Evolutionary conservation across 2,888 invertebrate species (phyloP), one percentile per base, ranked within the genome.

Genomic region (Neoscelio sp.): DNA sequence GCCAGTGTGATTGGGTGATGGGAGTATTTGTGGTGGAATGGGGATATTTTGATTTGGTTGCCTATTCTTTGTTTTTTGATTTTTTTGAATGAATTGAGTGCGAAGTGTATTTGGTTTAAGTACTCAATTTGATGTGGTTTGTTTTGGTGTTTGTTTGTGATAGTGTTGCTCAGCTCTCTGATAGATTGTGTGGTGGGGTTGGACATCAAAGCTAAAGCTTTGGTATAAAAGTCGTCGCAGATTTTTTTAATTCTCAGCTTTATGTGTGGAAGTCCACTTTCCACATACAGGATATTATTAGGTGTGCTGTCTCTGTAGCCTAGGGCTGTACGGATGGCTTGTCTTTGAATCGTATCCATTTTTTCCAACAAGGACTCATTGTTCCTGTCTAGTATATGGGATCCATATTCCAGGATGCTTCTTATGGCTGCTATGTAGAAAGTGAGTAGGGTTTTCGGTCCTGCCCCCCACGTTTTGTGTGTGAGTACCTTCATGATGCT

Each of bases 361-460:
- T 35, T 35, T 12, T 35, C 35, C 13, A 35, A 7, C 6, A 42
- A 17, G 2, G n/a, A 8, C 17, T 42, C 15, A 8, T 15, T 42
- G 10, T 42, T 15, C 8, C 35, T 35, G 13, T 42, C 42, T 18
- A 42, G 12, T 17, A 42, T 42, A 2, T 42, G 42, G 2, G 15
- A 15, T 1, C 30, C 7, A n/a, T 33, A 54, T 35, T 33, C 54
- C 7, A 54, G 17, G 10, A 18, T 17, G 12, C 33, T 17, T 17
- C 54, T 15, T 6, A 54, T 54, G 17, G 18, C 30, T 18, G 54
- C 2, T 18, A 12, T 54, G n/a, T 54, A 54, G 3, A 54, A 30
- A 4, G 20, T 33, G 3, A 35, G 33, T 12, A 54, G 6, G 8
- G n/a, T 13, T 54, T 35, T 54, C 10, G 54, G 54, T 10, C 35